Evolutionary conservation across 2,797 vertebrate species (phyloP), one percentile per base, ranked within the genome.

Genomic region (Aphelocoma californica): DNA sequence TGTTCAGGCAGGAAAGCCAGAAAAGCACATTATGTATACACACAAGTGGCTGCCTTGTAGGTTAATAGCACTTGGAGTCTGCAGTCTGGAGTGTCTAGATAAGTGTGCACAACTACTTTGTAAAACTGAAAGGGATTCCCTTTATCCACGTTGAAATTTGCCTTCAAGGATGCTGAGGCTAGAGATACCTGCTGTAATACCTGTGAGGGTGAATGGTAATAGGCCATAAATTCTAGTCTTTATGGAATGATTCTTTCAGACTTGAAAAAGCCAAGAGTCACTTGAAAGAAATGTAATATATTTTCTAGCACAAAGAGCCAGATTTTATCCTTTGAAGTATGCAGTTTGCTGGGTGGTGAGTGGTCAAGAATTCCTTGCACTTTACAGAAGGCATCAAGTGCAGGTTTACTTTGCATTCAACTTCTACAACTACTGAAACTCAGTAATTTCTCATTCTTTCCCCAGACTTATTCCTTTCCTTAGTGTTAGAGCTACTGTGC

Each of bases 41-140:
- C 62, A 84, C 12, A 72, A 95, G 89, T 61, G 72, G 70, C 53
- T 90, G 67, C 58, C 77, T 90, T 44, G 34, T 72, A 94, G 89
- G 92, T 93, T 93, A 96, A 96, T 67, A 88, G 92, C 86, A 84
- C 86, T 95, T 86, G 75, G 62, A 93, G 56, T 31, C 79, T 85
- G 66, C 79, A 93, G 6, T 81, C 70, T 96, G 89, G 56, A 92
- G 60, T 53, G 58, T 36, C 57, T 94, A 82, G 80, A 64, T 66
- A 90, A 86, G 90, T 70, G 71, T 48, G n/a, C 57, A 74, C 87
- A 92, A 95, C 90, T 84, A 87, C 86, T 95, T 81, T 50, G 61
- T 90, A 88, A 93, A 92, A 64, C 72, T 84, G 79, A 93, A 96
- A 89, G 70, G 71, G 61, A 94, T 88, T 92, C 90, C 67, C 83